A percentile compares a stretch with the other conserved stretches of the same genome.
Evolutionary conservation across 2,797 vertebrate species (phyloP).

Genomic region (Enteromius trimaculatus): DNA sequence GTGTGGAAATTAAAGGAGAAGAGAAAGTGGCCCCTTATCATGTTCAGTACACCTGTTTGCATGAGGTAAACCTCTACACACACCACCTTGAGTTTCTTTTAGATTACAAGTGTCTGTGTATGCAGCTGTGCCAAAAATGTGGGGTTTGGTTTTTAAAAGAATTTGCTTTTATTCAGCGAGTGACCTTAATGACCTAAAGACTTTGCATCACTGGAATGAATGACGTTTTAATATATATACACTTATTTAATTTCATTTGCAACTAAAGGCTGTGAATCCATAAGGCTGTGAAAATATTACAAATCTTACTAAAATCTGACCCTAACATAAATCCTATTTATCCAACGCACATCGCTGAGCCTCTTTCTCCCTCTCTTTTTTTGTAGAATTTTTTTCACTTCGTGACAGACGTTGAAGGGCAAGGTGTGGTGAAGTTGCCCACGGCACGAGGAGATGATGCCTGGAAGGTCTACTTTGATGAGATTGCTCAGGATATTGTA

Average conservation of each 20-base stretch:
- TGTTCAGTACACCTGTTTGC: slow-evolving; percentile 94
- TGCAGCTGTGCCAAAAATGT: too few relatives aligned
- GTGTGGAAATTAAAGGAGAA: slow-evolving; percentile 96
- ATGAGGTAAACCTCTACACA: slow-evolving; percentile 81
- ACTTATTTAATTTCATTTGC: neutral
- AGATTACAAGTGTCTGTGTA: neutral
- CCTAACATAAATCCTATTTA: too few relatives aligned
- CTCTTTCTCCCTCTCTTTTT: slow-evolving; percentile 10
- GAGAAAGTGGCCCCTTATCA: slow-evolving; percentile 96
- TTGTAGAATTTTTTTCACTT: slow-evolving; percentile 92
- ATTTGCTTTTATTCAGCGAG: too few relatives aligned
- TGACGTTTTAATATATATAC: neutral
- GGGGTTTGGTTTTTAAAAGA: too few relatives aligned
- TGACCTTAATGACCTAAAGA: too few relatives aligned
- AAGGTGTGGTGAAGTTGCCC: slow-evolving; percentile 87
- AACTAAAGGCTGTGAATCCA: neutral
- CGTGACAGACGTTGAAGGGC: slow-evolving; percentile 86
- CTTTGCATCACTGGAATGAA: neutral
- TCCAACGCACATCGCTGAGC: neutral
- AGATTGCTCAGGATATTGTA: slow-evolving; percentile 92
- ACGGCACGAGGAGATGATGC: slow-evolving; percentile 89
- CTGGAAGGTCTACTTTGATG: slow-evolving; percentile 97
- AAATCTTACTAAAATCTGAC: neutral
- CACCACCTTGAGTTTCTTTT: neutral
- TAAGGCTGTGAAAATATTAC: neutral